These are phyloP conservation scores for Aeoliscus strigatus DNA, from an alignment of 2,797 vertebrate genomes.

Conservation along the genomic window DNA sequence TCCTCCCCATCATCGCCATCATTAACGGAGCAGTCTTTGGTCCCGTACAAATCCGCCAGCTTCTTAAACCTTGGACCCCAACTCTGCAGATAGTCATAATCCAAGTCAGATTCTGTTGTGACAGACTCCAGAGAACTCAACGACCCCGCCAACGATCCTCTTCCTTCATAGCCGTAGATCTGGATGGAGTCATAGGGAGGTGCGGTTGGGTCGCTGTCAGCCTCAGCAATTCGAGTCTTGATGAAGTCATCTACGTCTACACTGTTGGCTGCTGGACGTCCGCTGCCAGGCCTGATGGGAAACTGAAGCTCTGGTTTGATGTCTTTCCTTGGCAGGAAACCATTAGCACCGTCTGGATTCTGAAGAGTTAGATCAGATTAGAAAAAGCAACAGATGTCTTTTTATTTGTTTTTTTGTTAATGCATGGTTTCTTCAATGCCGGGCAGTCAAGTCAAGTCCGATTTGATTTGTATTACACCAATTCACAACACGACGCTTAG, in stretches of 20 bases:
- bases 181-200: conserved; percentile 98
- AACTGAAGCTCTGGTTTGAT: conserved; percentile 95
- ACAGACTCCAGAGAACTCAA: conserved; percentile 96
- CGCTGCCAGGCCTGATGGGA: conserved; percentile 80
- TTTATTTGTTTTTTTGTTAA: too few relatives aligned
- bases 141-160: conserved; percentile 92
- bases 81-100: conserved; percentile 99
- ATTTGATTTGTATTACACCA: too few relatives aligned
- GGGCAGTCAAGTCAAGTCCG: too few relatives aligned
- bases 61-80: conserved; percentile 99
- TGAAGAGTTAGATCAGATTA: conserved; percentile 52
- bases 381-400: too few relatives aligned
- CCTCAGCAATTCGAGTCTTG: conserved; percentile 90
- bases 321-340: conserved; percentile 94
- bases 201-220: conserved; percentile 90
- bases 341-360: conserved; percentile 94
- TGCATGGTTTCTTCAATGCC: too few relatives aligned
- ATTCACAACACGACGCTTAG: too few relatives aligned
- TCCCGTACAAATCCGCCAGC: conserved; percentile 97
- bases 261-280: conserved; percentile 81
- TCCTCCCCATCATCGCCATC: conserved; percentile 75
- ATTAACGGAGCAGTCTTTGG: conserved; percentile 90
- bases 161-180: conserved; percentile 96
- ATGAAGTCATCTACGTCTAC: conserved; percentile 98
- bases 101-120: conserved; percentile 97